phyloP scores from a whole-genome alignment of 1,140 invertebrate genomes.

The Trissolcus basalis region DNA sequence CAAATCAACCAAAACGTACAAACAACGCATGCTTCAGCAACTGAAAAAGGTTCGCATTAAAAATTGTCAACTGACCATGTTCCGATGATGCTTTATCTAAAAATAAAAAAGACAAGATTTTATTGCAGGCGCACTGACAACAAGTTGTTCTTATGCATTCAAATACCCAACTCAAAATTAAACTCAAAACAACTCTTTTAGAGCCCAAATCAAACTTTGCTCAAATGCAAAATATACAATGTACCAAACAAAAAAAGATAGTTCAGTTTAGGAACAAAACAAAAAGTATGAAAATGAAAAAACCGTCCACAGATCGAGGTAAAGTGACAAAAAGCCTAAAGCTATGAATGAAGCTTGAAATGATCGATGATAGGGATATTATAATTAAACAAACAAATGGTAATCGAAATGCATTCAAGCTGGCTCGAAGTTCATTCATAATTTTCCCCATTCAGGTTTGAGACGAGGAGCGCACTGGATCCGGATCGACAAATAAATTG shows the following conservation, averaged over 20 bases:
- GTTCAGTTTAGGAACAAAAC: too few species aligned
- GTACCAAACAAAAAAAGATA: too few species aligned
- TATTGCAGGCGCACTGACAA: constrained; percentile 59
- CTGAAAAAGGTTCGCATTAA: constrained; percentile 64
- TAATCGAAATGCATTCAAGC: constrained; percentile 10
- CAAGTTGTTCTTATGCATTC: constrained; percentile 35
- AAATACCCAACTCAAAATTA: constrained; percentile 16
- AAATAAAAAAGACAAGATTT: constrained; percentile 66
- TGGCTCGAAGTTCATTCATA: constrained; percentile 14
- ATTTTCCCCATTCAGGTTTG: neutral
- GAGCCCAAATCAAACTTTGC: neutral
- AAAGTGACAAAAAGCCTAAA: too few species aligned
- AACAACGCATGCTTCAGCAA: constrained; percentile 67
- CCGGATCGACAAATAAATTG: constrained; percentile 6
- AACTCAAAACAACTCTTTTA: neutral
- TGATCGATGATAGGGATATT: too few species aligned
- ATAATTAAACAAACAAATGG: neutral
- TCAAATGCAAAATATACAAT: too few species aligned
- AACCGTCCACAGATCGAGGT: too few species aligned
- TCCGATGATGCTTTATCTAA: constrained; percentile 72
- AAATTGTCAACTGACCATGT: constrained; percentile 72
- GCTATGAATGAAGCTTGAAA: too few species aligned
- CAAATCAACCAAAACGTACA: constrained; percentile 57
- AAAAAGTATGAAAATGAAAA: too few species aligned
- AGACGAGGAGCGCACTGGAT: neutral